phyloP scores from a whole-genome alignment of 1,140 invertebrate species.

The Planococcus citri region DNA sequence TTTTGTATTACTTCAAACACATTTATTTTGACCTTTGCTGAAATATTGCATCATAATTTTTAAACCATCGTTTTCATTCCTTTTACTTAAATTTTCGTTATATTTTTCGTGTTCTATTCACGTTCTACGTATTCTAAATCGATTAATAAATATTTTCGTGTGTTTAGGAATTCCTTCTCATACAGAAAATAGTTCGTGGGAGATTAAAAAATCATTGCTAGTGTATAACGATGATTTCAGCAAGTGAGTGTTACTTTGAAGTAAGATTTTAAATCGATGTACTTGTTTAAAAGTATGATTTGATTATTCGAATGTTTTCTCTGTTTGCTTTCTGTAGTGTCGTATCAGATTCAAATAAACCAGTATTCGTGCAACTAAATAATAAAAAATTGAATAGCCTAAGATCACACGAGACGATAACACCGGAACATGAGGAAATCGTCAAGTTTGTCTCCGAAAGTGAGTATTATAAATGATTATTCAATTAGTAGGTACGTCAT shows the following conservation, averaged over 20 bases:
- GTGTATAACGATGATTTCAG: neutral
- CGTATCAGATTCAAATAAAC: slow-evolving; percentile 48
- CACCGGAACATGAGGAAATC: slow-evolving; percentile 57
- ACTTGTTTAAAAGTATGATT: neutral
- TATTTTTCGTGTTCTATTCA: neutral
- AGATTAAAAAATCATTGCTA: neutral
- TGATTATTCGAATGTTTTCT: neutral
- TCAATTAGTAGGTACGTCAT: too few species aligned
- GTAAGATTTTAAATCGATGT: neutral
- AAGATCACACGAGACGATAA: slow-evolving; percentile 45
- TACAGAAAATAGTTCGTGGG: slow-evolving; percentile 11
- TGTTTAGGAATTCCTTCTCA: neutral
- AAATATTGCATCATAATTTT: neutral
- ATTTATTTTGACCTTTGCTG: slow-evolving; percentile 13
- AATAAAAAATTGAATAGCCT: slow-evolving; percentile 48
- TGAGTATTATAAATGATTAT: slow-evolving; percentile 34
- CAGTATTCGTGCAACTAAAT: slow-evolving; percentile 52
- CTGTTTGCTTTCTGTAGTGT: slow-evolving; percentile 28
- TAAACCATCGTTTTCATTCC: slow-evolving; percentile 8
- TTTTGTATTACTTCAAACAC: neutral
- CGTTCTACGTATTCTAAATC: neutral
- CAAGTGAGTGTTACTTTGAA: neutral
- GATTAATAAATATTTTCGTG: slow-evolving; percentile 31
- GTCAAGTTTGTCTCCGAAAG: slow-evolving; percentile 60
- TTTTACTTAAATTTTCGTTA: neutral